These are phyloP conservation scores for Hippolais icterina DNA, from an alignment of 2,113 vertebrate genomes.

Conservation along the genomic window DNA sequence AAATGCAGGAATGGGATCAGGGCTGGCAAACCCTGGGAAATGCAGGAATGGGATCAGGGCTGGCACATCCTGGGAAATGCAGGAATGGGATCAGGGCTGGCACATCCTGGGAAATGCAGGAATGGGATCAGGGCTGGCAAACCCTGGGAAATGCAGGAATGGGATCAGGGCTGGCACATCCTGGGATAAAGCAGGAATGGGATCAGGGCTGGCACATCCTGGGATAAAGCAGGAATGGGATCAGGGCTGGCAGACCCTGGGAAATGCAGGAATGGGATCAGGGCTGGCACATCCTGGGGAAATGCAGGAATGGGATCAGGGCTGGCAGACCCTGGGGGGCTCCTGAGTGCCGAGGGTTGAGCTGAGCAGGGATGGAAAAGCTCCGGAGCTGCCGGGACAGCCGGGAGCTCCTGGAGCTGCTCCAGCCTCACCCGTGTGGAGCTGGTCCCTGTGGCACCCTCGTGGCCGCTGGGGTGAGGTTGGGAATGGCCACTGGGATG, in stretches of 20 bases:
- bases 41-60: neutral
- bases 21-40: rapidly evolving
- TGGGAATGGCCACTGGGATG: too few species aligned
- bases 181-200: neutral
- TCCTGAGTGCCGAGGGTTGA: rapidly evolving
- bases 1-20: neutral
- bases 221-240: neutral
- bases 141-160: rapidly evolving
- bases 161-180: neutral
- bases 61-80: too few species aligned
- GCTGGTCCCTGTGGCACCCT: neutral
- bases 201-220: neutral
- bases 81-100: neutral
- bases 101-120: neutral
- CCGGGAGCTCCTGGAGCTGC: neutral
- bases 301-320: neutral
- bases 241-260: neutral
- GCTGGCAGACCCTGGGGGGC: neutral
- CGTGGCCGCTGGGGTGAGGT: rapidly evolving
- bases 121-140: neutral
- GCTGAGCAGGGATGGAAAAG: rapidly evolving
- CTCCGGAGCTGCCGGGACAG: neutral
- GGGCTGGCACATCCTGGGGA: neutral
- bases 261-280: neutral
- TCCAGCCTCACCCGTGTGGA: rapidly evolving